Percentiles rank a stretch among this genome's conserved stretches.
Conservation (phyloP, 2,113 vertebrate genomes). For the Vidua macroura region DNA sequence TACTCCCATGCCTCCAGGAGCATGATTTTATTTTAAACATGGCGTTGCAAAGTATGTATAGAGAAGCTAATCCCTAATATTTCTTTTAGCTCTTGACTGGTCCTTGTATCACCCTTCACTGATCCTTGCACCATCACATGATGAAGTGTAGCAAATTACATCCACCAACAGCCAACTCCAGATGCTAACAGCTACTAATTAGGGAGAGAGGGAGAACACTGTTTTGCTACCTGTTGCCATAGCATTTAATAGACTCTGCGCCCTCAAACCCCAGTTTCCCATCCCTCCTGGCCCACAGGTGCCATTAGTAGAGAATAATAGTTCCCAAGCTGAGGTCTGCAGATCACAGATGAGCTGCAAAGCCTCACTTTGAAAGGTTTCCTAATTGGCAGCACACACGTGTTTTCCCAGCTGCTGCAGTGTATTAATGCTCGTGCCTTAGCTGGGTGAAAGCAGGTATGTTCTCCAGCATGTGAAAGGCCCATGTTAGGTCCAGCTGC, state of each 20-base stretch:
- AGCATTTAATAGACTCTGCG: conserved; percentile 39
- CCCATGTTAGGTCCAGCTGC: not conserved
- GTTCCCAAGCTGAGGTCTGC: conserved; percentile 15
- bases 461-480: not conserved
- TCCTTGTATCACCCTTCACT: not conserved
- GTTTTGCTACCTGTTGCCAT: conserved; percentile 51
- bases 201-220: not conserved
- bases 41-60: not conserved
- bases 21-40: not conserved
- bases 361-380: conserved; percentile 39
- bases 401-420: not conserved
- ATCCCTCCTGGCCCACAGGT: not conserved
- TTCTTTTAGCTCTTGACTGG: not conserved
- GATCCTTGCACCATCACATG: not conserved
- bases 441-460: not conserved
- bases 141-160: not conserved
- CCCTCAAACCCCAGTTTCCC: conserved; percentile 8
- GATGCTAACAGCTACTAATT: conserved; percentile 47
- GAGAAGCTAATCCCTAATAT: not conserved
- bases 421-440: not conserved
- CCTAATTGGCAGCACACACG: conserved; percentile 7
- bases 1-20: not conserved
- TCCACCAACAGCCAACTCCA: not conserved
- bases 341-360: conserved; percentile 32
- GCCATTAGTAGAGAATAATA: conserved; percentile 45